phyloP scores from a whole-genome alignment of 1,140 invertebrate genomes.

The Chionoecetes opilio region DNA sequence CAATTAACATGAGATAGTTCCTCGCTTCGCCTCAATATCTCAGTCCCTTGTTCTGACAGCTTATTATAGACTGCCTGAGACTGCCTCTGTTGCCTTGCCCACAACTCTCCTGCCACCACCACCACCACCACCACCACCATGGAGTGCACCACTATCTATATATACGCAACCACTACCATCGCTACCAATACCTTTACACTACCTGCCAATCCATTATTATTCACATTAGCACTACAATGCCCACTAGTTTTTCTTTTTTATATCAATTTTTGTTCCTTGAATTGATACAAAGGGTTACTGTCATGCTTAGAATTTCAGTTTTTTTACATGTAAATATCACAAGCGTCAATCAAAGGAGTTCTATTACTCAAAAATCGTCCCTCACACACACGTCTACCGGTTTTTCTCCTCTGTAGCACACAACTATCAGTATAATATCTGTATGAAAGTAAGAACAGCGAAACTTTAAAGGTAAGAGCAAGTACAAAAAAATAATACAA shows the following conservation, averaged over 20 bases:
- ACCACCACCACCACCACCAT: background rate
- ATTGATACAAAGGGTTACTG: too few relatives aligned
- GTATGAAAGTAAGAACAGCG: background rate
- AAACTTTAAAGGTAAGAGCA: background rate
- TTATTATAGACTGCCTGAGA: background rate
- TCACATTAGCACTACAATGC: too few relatives aligned
- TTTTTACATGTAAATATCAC: too few relatives aligned
- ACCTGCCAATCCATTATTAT: too few relatives aligned
- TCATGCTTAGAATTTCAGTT: too few relatives aligned
- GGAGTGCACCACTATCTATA: too few relatives aligned
- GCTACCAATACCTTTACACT: too few relatives aligned
- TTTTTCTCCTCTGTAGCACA: background rate
- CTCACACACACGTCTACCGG: background rate
- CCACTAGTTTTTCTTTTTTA: too few relatives aligned
- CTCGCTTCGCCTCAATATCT: background rate
- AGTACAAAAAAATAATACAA: background rate
- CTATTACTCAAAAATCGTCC: background rate
- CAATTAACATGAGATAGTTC: background rate
- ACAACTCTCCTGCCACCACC: background rate
- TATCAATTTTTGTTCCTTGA: too few relatives aligned
- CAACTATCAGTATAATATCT: background rate
- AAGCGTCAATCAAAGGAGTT: background rate
- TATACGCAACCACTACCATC: too few relatives aligned
- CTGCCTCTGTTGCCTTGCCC: background rate
- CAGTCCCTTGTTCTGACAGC: background rate